A percentile compares a stretch with the other conserved stretches of the same genome.
Conservation (phyloP, 2,113 vertebrate genomes). For the Stegostoma tigrinum region DNA sequence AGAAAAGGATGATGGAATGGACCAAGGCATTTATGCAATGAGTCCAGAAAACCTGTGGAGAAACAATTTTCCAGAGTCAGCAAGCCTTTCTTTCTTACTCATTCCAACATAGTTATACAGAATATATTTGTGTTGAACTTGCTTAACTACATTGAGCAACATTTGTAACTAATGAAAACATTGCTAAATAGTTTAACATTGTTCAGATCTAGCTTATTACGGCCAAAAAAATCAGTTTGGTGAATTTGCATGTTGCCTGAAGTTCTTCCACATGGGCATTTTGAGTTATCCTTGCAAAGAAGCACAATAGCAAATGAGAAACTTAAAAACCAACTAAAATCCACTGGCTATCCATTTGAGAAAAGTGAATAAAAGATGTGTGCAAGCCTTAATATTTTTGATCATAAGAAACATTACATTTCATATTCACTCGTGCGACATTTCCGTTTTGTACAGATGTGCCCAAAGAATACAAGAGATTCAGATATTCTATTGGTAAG, state of each 20-base stretch:
- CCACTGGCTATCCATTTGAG: neutral
- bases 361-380: neutral
- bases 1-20: constrained; percentile 98
- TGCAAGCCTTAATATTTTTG: neutral
- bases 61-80: constrained; percentile 58
- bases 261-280: neutral
- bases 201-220: too few species aligned
- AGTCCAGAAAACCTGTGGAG: constrained; percentile 92
- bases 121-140: neutral
- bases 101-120: neutral
- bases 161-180: neutral
- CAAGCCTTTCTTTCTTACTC: constrained; percentile 42
- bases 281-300: neutral
- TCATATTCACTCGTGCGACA: neutral
- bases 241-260: neutral
- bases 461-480: neutral
- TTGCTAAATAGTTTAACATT: neutral
- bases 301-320: neutral
- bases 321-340: constrained; percentile 10
- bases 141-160: neutral
- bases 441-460: neutral
- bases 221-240: neutral
- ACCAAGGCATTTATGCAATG: constrained; percentile 98
- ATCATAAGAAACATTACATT: neutral
- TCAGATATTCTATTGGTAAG: neutral